These are phyloP conservation scores for Hemiscyllium ocellatum DNA, from an alignment of 2,113 vertebrate genomes.

Conservation along the genomic window DNA sequence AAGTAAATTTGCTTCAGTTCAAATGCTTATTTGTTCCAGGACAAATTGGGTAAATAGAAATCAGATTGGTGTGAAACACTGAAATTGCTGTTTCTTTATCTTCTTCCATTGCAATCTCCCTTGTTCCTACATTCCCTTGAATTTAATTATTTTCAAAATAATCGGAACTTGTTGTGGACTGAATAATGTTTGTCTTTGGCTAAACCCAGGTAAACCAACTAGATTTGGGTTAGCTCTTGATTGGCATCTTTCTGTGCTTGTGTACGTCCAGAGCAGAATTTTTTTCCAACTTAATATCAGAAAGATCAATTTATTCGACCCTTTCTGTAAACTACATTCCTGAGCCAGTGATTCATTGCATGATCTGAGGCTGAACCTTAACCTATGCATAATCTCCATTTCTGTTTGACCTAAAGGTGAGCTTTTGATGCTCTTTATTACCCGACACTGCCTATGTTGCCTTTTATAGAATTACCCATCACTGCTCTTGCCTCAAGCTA, in stretches of 20 bases:
- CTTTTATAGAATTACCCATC: background rate
- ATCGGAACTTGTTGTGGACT: background rate
- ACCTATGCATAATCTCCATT: background rate
- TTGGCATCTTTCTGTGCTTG: background rate
- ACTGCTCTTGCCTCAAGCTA: too few relatives aligned
- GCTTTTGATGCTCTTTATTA: background rate
- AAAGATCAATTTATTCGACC: background rate
- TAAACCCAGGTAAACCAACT: background rate
- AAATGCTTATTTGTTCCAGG: background rate
- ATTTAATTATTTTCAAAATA: conserved; percentile 9
- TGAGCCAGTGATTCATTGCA: background rate
- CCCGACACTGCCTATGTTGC: background rate
- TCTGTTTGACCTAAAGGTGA: background rate
- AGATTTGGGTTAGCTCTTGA: background rate
- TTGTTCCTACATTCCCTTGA: background rate
- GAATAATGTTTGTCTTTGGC: background rate
- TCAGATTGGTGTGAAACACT: conserved; percentile 22
- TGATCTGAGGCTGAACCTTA: background rate
- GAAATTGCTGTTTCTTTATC: conserved; percentile 20
- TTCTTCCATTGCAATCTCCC: background rate
- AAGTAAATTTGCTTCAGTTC: conserved; percentile 26
- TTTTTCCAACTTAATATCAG: background rate
- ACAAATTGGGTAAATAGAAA: background rate
- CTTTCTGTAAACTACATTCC: background rate
- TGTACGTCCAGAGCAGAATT: background rate